A percentile compares a stretch with the other conserved stretches of the same genome.
Conservation (phyloP, 2,797 vertebrate species). For the Enteromius argenteus region DNA sequence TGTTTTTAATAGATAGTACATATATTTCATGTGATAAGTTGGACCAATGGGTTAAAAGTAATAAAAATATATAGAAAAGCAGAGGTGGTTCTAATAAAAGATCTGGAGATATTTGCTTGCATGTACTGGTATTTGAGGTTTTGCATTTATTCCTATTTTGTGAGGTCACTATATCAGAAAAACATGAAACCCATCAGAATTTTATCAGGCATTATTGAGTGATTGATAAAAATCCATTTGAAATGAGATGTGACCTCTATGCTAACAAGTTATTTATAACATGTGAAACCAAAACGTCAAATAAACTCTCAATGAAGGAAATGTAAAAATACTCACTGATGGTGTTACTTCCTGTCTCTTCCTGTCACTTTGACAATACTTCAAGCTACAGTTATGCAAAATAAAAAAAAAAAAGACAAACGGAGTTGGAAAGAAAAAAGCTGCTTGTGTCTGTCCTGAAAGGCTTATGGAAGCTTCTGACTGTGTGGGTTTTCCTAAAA, state of each 20-base stretch:
- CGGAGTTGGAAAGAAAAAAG: background rate
- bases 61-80: background rate
- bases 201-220: background rate
- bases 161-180: background rate
- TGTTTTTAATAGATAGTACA: background rate
- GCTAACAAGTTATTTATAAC: background rate
- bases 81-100: background rate
- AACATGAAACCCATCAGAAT: background rate
- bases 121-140: background rate
- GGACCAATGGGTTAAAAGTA: background rate
- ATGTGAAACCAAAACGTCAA: background rate
- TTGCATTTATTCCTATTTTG: background rate
- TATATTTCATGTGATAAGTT: background rate
- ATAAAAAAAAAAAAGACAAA: background rate
- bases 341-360: constrained; percentile 11
- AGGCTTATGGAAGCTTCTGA: constrained; percentile 21
- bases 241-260: background rate
- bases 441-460: constrained; percentile 20
- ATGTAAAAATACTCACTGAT: constrained; percentile 47
- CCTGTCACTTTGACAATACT: background rate
- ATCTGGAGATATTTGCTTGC: background rate
- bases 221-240: background rate
- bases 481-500: constrained; percentile 12
- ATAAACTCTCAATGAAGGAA: background rate
- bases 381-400: background rate